Conservation (phyloP, 2,888 invertebrate genomes). For the Hydrotaea diabolus region DNA sequence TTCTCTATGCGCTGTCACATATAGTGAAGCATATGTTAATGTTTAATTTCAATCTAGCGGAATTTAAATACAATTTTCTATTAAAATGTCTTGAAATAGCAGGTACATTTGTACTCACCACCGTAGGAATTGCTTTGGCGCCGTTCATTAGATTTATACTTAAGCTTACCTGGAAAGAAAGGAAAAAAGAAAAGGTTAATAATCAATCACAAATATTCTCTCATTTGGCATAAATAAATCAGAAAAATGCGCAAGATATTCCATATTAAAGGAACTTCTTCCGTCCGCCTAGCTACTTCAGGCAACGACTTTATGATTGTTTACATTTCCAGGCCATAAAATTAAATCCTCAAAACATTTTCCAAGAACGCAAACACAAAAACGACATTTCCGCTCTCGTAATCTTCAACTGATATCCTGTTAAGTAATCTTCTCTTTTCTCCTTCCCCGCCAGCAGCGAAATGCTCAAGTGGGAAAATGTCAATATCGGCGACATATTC, state of each 20-base stretch:
- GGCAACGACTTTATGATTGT: background rate
- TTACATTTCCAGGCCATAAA: background rate
- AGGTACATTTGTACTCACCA: too few relatives aligned
- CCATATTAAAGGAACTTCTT: background rate
- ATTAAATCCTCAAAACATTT: background rate
- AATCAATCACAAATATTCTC: too few relatives aligned
- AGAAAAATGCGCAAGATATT: background rate
- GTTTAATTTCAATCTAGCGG: too few relatives aligned
- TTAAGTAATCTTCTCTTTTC: background rate
- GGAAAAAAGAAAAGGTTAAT: background rate
- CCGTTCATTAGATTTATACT: background rate
- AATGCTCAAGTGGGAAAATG: background rate
- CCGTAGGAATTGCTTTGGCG: too few relatives aligned
- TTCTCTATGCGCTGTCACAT: too few relatives aligned
- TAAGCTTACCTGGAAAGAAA: constrained; percentile 48
- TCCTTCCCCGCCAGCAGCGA: too few relatives aligned
- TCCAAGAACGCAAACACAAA: background rate
- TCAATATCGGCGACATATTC: constrained; percentile 32
- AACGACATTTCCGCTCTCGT: constrained; percentile 9
- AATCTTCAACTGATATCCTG: constrained; percentile 14
- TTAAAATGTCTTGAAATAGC: too few relatives aligned
- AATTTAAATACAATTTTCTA: too few relatives aligned
- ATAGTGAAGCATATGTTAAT: too few relatives aligned
- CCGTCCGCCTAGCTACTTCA: background rate
- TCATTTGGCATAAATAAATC: too few relatives aligned